These are phyloP conservation scores for Heterotilapia buettikoferi DNA, from an alignment of 2,113 vertebrate genomes.

Conservation along the genomic window DNA sequence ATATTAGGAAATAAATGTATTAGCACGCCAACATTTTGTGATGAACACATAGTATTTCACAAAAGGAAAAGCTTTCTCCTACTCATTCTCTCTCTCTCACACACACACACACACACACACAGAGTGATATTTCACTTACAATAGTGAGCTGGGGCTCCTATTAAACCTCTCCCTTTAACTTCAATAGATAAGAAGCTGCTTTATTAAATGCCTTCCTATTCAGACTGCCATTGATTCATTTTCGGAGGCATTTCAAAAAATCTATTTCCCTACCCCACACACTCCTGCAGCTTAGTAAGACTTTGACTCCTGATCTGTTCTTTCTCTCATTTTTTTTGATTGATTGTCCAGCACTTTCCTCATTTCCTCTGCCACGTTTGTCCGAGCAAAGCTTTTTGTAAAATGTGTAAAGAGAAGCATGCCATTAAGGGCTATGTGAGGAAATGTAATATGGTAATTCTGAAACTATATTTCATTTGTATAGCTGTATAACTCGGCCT, in stretches of 20 bases:
- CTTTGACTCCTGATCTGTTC: conserved; percentile 23
- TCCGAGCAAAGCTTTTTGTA: neutral
- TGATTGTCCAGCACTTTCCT: conserved; percentile 30
- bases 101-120: neutral
- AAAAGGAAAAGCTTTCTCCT: neutral
- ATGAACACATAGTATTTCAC: neutral
- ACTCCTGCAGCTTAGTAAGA: conserved; percentile 10
- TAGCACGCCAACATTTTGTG: neutral
- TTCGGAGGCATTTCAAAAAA: conserved; percentile 36
- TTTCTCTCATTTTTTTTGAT: neutral
- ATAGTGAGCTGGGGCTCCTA: conserved; percentile 7
- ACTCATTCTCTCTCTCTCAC: neutral
- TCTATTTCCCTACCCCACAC: conserved; percentile 15
- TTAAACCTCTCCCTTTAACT: conserved; percentile 41
- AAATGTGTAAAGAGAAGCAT: neutral
- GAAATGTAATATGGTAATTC: neutral
- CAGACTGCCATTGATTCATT: conserved; percentile 51
- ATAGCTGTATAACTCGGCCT: neutral
- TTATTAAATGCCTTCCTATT: conserved; percentile 54
- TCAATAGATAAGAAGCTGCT: conserved; percentile 36
- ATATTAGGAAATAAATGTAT: neutral
- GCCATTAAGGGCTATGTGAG: neutral
- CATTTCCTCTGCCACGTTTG: conserved; percentile 4
- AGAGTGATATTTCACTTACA: conserved; percentile 25
- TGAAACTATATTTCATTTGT: neutral